These are phyloP conservation scores for Anableps anableps DNA, from an alignment of 2,797 vertebrate species.

Conservation along the genomic window DNA sequence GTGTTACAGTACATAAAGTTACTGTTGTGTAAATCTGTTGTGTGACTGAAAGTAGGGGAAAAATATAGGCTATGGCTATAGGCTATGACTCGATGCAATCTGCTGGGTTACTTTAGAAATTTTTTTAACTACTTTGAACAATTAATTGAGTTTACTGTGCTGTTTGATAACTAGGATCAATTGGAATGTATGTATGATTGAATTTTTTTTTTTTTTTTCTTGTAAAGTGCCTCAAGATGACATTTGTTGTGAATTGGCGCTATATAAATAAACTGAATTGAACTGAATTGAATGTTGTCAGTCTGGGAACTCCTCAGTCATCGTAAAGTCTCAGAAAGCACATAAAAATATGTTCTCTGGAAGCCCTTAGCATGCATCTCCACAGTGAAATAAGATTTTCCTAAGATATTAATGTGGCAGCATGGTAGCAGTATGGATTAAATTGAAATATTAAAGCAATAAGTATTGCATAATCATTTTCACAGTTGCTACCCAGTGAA, in stretches of 20 bases:
- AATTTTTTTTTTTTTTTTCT: too few species aligned
- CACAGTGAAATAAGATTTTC: background rate
- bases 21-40: background rate
- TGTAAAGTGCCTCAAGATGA: too few species aligned
- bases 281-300: too few species aligned
- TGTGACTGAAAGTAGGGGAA: background rate
- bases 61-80: too few species aligned
- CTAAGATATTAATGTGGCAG: background rate
- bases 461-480: background rate
- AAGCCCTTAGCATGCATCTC: background rate
- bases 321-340: background rate
- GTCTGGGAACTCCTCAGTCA: background rate
- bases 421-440: background rate
- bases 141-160: too few species aligned
- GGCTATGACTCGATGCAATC: too few species aligned
- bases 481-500: background rate
- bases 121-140: too few species aligned
- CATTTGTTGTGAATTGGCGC: background rate
- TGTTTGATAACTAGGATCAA: too few species aligned
- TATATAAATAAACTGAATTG: too few species aligned
- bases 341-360: background rate
- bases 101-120: too few species aligned
- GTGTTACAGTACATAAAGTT: background rate
- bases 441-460: background rate
- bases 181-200: too few species aligned